Evolutionary conservation across 2,113 vertebrate genomes (phyloP), one percentile per base, ranked within the genome.

Genomic region (Garra rufa): DNA sequence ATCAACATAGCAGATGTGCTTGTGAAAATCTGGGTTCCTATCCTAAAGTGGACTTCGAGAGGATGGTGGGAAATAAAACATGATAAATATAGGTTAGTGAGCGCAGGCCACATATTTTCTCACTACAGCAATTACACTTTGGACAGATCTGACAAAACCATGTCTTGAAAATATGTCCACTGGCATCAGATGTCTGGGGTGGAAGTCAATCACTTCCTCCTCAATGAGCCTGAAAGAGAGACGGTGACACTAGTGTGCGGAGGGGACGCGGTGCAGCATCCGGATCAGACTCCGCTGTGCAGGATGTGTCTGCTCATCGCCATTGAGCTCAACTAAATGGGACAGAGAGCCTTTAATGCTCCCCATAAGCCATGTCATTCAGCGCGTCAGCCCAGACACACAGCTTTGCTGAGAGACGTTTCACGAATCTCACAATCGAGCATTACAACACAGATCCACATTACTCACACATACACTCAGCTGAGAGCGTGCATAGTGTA

Each of bases 151-250:
- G 41, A 26, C 17, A 44, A 67, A 80, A 73, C 10, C 65, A 41
- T 44, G 44, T 82, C 74, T 85, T 74, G 30, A 79, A 85, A 71
- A 83, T 90, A 87, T 92, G 92, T 89, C 92, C 90, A 89, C 89
- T 92, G 88, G 88, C 89, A 92, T 92, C 92, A 92, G 89, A 92
- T 92, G 91, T 93, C 85, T 87, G 83, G 89, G 90, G 91, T 82
- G 88, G 89, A 71, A 48, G 86, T 84, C 90, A 2, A 88, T 90
- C 83, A 90, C 90, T 93, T 89, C 84, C 89, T 94, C 90, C 59
- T 9, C 83, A 85, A 41, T 90, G 87, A 87, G 87, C 89, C 89
- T 87, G 90, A 91, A 92, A 92, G 85, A 90, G 77, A 84, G 78
- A 71, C 70, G 63, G 85, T 85, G 87, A 82, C 13, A 76, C 83